Percentiles rank a stretch among this genome's conserved stretches.
These are phyloP conservation scores for Phymanthus crucifer DNA, from an alignment of 92 coral and sea anemone species.

Conservation along the genomic window DNA sequence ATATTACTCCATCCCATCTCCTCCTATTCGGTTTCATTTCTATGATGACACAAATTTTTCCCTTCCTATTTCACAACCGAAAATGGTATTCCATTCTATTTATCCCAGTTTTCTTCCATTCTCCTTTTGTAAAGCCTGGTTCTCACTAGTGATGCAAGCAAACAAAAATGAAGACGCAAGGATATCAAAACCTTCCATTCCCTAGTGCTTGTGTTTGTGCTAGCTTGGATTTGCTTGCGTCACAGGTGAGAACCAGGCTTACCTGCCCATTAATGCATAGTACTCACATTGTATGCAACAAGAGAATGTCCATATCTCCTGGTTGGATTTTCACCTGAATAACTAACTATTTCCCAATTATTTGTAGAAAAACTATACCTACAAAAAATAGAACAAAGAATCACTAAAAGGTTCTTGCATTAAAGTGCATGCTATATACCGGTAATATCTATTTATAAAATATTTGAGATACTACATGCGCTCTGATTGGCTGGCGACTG, in stretches of 20 bases:
- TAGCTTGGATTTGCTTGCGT: too few species aligned
- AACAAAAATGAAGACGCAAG: too few species aligned
- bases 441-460: too few species aligned
- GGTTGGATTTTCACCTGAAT: constrained; percentile 22
- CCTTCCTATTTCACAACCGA: too few species aligned
- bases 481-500: too few species aligned
- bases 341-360: constrained; percentile 52
- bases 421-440: too few species aligned
- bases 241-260: too few species aligned
- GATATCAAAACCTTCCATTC: too few species aligned
- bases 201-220: not conserved
- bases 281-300: constrained; percentile 59
- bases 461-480: too few species aligned
- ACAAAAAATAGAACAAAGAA: not conserved
- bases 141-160: too few species aligned
- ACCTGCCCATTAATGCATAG: not conserved
- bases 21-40: not conserved
- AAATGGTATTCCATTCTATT: too few species aligned
- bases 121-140: not conserved
- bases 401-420: not conserved
- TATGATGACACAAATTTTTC: too few species aligned
- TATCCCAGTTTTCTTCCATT: not conserved
- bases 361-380: constrained; percentile 63
- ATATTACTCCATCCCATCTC: not conserved
- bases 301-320: constrained; percentile 64